Base-by-base conservation (phyloP, 2,888 invertebrate genomes). In the Tribolium freemani region DNA sequence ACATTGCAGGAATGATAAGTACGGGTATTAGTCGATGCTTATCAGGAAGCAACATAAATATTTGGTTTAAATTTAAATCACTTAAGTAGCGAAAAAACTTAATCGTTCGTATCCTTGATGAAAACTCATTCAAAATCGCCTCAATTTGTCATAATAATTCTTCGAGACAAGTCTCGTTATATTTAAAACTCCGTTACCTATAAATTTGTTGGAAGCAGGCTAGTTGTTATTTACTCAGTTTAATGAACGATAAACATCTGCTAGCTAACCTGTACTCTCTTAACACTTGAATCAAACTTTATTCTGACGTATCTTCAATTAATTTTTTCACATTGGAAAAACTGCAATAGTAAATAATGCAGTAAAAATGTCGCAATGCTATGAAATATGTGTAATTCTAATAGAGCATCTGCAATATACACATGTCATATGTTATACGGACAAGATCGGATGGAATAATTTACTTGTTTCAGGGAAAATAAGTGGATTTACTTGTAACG, bases 321-420 rank as follows among this genome's bases (percentile, higher is more conserved):
- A 8, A 8, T 38, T 38, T 38, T 38, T n/a, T 38, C 16, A 38
- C 38, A 53, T 53, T 21, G 73, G 72, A 75, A 76, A 78, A 74
- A 76, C 75, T 76, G 73, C 73, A 64, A 69, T 76, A 72, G 74
- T 78, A 78, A 78, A 76, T 78, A 78, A 78, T 77, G 75, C 78
- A 77, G 75, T 76, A 78, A 77, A 77, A 75, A 73, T 72, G 74
- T 72, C 72, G 45, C 58, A 53, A 63, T 63, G 53, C 56, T 73
- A 72, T 78, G 77, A 78, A 76, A 72, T 75, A 78, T 77, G 77
- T 73, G 72, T 73, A 74, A 75, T 76, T 72, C 69, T 63, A 69
- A 72, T 64, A 57, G 63, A 72, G 75, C 76, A 78, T 77, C 78
- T 78, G 76, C 76, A 72, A 72, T 72, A 73, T 61, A 72, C 73